Percentiles rank a stretch among this genome's conserved stretches.
Conservation (phyloP, 2,113 vertebrate genomes). For the Oryzias woworae region DNA sequence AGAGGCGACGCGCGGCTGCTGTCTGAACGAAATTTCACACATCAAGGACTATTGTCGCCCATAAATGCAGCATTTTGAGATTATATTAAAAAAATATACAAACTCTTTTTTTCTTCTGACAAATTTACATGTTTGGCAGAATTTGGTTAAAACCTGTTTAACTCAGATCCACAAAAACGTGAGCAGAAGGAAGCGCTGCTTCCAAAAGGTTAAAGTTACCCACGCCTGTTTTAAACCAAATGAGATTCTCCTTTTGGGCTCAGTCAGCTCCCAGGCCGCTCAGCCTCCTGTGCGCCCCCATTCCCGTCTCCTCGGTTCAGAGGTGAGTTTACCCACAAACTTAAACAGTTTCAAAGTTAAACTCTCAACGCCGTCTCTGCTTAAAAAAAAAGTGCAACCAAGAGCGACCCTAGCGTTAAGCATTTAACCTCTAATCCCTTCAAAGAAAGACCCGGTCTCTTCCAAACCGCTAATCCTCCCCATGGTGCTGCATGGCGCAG, state of each 20-base stretch:
- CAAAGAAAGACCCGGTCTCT: constrained; percentile 66
- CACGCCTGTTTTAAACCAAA: neutral
- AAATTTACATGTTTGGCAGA: neutral
- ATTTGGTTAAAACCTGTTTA: no score
- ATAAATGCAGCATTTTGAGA: no score
- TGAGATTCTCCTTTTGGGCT: neutral
- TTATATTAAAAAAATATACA: no score
- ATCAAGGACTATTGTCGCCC: no score
- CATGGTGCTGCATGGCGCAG: constrained; percentile 53
- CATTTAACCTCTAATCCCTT: constrained; percentile 70
- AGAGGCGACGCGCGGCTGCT: constrained; percentile 3
- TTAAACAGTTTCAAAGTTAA: constrained; percentile 71
- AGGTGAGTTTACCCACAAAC: constrained; percentile 69
- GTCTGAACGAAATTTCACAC: neutral
- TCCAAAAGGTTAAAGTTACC: neutral
- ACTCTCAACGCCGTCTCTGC: constrained; percentile 28
- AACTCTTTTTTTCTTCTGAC: no score
- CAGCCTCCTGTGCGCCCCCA: constrained; percentile 37
- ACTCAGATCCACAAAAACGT: no score
- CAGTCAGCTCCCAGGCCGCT: constrained; percentile 8
- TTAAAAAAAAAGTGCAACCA: constrained; percentile 58
- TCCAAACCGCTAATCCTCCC: constrained; percentile 67
- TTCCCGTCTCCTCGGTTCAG: constrained; percentile 60
- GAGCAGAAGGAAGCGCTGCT: no score
- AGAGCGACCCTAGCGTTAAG: constrained; percentile 49